phyloP scores from a whole-genome alignment of 2,113 vertebrate species.

The Brachyistius frenatus region DNA sequence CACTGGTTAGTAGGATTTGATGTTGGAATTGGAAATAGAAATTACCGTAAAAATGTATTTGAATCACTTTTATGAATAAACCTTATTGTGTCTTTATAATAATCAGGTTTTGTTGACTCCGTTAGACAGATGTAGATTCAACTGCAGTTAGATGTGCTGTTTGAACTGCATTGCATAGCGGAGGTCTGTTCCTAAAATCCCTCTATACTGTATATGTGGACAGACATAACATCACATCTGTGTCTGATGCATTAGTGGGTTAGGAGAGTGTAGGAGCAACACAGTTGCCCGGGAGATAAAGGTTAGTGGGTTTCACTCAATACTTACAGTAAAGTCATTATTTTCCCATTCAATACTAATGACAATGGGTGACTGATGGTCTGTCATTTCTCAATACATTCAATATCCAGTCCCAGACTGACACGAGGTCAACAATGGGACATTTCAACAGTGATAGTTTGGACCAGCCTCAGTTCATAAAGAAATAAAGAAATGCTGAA shows the following conservation, averaged over 20 bases:
- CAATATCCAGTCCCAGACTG: slow-evolving; percentile 38
- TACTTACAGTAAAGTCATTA: slow-evolving; percentile 65
- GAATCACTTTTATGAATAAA: no score
- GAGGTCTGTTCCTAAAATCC: slow-evolving; percentile 9
- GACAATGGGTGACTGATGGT: slow-evolving; percentile 48
- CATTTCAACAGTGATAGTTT: slow-evolving; percentile 4
- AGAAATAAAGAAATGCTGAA: background rate
- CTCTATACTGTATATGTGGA: background rate
- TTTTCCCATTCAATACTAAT: slow-evolving; percentile 65
- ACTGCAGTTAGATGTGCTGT: no score
- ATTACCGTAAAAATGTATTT: no score
- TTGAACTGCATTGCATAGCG: background rate
- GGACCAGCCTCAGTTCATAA: background rate
- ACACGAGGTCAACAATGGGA: slow-evolving; percentile 51
- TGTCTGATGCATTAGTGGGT: slow-evolving; percentile 53
- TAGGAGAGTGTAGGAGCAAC: slow-evolving; percentile 9
- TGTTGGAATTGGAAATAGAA: no score
- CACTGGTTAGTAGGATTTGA: no score
- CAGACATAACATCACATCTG: slow-evolving; percentile 27
- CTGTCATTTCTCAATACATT: slow-evolving; percentile 55
- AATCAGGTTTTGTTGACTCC: no score
- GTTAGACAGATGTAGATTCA: no score
- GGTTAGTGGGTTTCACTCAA: slow-evolving; percentile 69
- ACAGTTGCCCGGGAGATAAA: slow-evolving; percentile 64
- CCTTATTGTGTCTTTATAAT: no score